These are phyloP conservation scores for Scolopax bukidnonensis DNA, from an alignment of 2,797 vertebrate species.

Conservation along the genomic window DNA sequence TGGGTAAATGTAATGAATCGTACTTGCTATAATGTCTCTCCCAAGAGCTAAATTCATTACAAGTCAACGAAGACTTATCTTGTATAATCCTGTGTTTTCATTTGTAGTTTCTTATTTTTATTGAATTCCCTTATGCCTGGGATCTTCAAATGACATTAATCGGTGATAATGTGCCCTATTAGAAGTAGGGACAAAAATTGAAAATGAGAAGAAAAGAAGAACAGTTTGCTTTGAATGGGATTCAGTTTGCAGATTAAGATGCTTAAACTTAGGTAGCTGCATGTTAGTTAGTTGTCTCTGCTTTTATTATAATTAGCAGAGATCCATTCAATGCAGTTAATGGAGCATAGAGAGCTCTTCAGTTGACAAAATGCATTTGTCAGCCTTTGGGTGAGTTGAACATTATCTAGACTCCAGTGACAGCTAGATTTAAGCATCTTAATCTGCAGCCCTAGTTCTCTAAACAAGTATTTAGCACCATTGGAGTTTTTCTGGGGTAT, in stretches of 20 bases:
- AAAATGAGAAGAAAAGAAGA: background rate
- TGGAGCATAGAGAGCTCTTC: background rate
- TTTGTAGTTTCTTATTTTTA: background rate
- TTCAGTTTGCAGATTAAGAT: background rate
- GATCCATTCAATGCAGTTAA: background rate
- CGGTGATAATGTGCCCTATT: background rate
- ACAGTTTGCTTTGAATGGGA: background rate
- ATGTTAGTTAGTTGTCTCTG: background rate
- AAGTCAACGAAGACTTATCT: background rate
- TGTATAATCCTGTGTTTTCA: background rate
- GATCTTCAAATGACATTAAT: background rate
- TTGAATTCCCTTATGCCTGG: background rate
- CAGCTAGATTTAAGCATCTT: background rate
- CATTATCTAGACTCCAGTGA: background rate
- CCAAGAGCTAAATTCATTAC: background rate
- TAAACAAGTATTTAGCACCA: background rate
- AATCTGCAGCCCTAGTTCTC: background rate
- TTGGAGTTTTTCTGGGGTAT: background rate
- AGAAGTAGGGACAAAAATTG: background rate
- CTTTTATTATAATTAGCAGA: constrained; percentile 24
- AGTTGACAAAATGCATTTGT: constrained; percentile 22
- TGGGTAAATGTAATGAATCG: background rate
- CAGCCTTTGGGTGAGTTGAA: background rate
- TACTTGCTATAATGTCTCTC: background rate
- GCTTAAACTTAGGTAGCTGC: background rate